Percentiles rank a stretch among this genome's conserved stretches.
These are phyloP conservation scores for Pimpla rufipes DNA, from an alignment of 2,888 invertebrate genomes.

Conservation along the genomic window DNA sequence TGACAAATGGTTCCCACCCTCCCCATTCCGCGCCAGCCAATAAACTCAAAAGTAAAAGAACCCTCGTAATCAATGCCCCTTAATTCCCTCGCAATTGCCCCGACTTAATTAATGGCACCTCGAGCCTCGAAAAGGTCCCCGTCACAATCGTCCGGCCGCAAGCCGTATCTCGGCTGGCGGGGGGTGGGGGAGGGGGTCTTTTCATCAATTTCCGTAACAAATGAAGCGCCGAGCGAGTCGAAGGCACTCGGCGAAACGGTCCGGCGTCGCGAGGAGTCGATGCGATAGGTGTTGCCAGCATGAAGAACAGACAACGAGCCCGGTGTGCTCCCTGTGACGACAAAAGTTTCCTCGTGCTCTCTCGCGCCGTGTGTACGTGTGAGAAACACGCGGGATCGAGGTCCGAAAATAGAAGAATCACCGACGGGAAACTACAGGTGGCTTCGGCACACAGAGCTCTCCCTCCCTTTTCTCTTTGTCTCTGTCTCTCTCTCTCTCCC, in stretches of 20 bases:
- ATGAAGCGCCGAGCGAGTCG: background rate
- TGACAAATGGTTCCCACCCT: background rate
- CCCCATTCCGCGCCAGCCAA: background rate
- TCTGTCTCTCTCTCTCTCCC: background rate
- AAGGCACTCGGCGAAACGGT: background rate
- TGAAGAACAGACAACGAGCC: background rate
- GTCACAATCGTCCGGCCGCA: constrained; percentile 23
- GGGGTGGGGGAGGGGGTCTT: background rate
- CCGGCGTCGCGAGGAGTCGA: constrained; percentile 28
- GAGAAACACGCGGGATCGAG: constrained; percentile 46
- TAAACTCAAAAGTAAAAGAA: constrained; percentile 2
- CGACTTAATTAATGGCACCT: background rate
- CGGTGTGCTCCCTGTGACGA: background rate
- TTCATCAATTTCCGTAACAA: constrained; percentile 50
- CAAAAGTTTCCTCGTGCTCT: background rate
- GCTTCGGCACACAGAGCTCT: constrained; percentile 27
- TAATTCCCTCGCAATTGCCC: constrained; percentile 3
- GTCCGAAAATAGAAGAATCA: constrained; percentile 57
- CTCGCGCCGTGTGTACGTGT: constrained; percentile 13
- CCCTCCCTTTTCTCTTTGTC: background rate
- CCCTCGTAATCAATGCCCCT: background rate
- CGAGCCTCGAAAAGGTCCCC: constrained; percentile 2
- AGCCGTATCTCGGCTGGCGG: background rate
- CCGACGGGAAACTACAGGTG: constrained; percentile 60
- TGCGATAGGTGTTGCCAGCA: background rate